A percentile compares a stretch with the other conserved stretches of the same genome.
phyloP scores from a whole-genome alignment of 2,888 invertebrate genomes.

The Clunio marinus region DNA sequence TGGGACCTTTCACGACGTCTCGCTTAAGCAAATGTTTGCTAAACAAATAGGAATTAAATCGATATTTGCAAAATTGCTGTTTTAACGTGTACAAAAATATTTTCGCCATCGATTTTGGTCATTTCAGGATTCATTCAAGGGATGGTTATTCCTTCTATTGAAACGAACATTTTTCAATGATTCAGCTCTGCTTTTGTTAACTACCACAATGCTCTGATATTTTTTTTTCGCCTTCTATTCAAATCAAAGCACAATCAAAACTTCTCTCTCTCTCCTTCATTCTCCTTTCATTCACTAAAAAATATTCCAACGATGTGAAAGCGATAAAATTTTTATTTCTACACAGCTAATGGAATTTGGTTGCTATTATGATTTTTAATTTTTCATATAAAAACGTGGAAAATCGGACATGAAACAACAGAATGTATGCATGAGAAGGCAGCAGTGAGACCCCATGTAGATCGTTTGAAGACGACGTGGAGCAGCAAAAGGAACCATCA shows the following conservation, averaged over 20 bases:
- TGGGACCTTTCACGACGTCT: no score
- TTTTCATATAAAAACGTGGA: not conserved
- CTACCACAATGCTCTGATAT: slow-evolving; percentile 12
- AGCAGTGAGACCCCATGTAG: not conserved
- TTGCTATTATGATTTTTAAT: not conserved
- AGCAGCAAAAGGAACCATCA: not conserved
- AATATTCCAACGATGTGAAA: no score
- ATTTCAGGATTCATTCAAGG: no score
- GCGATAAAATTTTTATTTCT: not conserved
- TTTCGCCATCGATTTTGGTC: no score
- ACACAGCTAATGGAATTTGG: not conserved
- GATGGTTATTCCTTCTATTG: no score
- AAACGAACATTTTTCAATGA: no score
- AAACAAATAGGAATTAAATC: no score
- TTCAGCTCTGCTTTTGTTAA: slow-evolving; percentile 11
- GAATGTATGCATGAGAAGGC: not conserved
- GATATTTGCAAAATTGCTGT: no score
- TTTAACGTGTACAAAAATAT: no score
- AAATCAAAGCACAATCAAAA: not conserved
- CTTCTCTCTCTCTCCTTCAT: not conserved
- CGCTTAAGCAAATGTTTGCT: no score
- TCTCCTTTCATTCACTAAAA: no score
- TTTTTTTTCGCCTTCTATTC: not conserved
- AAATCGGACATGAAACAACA: slow-evolving; percentile 21
- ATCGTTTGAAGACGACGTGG: not conserved